A percentile compares a stretch with the other conserved stretches of the same genome.
phyloP scores from a whole-genome alignment of 2,888 invertebrate species.

The Ochropacha duplaris region DNA sequence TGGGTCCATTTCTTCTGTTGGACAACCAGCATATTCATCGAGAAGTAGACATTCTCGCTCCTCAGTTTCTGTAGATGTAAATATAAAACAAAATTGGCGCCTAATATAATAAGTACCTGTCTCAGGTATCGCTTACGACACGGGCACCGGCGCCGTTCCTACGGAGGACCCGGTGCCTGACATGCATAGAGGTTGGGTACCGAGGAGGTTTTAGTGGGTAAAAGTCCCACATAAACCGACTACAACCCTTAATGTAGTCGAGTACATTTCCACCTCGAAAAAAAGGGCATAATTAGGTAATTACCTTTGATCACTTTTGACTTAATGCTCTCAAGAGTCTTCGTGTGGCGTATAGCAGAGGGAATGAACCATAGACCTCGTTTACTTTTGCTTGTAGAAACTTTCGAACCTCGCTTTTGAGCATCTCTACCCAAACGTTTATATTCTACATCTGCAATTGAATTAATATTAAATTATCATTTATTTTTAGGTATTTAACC shows the following conservation, averaged over 20 bases:
- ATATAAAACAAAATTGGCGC: not conserved
- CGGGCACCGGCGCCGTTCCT: no score
- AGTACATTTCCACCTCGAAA: no score
- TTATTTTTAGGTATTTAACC: slow-evolving; percentile 1
- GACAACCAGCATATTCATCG: slow-evolving; percentile 79
- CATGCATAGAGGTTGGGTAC: no score
- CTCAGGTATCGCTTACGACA: no score
- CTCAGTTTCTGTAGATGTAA: slow-evolving; percentile 63
- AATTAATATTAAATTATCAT: slow-evolving; percentile 5
- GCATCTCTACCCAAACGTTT: slow-evolving; percentile 70
- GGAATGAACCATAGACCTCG: slow-evolving; percentile 80
- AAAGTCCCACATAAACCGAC: no score
- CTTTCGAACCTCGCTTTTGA: slow-evolving; percentile 48
- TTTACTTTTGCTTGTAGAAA: slow-evolving; percentile 58
- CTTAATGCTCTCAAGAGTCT: slow-evolving; percentile 76
- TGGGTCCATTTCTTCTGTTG: slow-evolving; percentile 62
- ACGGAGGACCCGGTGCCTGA: no score
- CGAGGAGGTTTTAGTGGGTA: no score
- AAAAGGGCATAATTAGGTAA: no score
- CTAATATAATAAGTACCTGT: no score
- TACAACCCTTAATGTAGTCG: no score
- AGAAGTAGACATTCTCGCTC: slow-evolving; percentile 84
- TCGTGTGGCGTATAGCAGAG: slow-evolving; percentile 74
- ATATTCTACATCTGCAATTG: slow-evolving; percentile 72
- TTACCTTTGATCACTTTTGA: slow-evolving; percentile 75